Evolutionary conservation across 2,797 vertebrate species (phyloP), one percentile per base, ranked within the genome.

Genomic region (Helarctos malayanus): DNA sequence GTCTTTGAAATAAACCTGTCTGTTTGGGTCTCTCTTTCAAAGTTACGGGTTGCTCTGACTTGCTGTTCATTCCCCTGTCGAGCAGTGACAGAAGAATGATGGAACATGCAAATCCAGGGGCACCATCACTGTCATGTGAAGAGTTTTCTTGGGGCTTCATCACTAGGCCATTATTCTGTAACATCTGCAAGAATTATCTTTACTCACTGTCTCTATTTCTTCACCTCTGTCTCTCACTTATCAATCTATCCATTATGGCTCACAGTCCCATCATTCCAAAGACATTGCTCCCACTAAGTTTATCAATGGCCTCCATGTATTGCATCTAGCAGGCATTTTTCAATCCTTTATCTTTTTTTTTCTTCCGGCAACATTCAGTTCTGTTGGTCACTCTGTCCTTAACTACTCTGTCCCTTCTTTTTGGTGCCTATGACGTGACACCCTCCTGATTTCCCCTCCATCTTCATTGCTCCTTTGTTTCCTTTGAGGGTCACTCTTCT

Each of bases 11-110:
- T 56, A 78, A 83, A 47, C 45, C 56, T 52, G 2, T 81, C 57
- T 83, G 25, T 94, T 85, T 90, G 61, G 75, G n/a, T 75, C 61
- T 80, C 65, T 63, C 2, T 96, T 86, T 61, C 95, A 88, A 69
- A 82, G 68, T 82, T 69, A 47, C 2, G 76, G 52, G 69, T 52
- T 85, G n/a, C 76, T 71, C 73, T 54, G 78, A 94, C 23, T 78
- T 19, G 29, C 27, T 87, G 59, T 47, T 61, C 78, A 59, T 87
- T 45, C 41, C 15, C 12, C 69, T 83, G 52, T 73, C n/a, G 11
- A 8, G 2, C 57, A 65, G 63, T 41, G 79, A 56, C 21, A 52
- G 71, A 76, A 73, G n/a, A 90, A 88, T 11, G 41, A 45, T 56
- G 69, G 57, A 54, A 47, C 16, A 1, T 35, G 14, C 38, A 61